Conservation (phyloP, 2,797 vertebrate genomes). For the Gadopsis bispinosus region DNA sequence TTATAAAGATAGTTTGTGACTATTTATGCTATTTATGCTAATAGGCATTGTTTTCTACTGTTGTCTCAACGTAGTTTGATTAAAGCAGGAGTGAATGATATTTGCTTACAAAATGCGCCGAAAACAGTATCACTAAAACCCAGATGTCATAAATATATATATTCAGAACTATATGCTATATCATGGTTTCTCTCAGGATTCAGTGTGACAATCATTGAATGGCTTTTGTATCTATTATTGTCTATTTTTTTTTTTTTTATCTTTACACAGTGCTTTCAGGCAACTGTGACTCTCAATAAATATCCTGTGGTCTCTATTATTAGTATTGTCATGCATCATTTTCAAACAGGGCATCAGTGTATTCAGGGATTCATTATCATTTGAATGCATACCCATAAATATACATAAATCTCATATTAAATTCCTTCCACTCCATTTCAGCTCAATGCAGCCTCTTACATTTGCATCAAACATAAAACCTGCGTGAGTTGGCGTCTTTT, state of each 20-base stretch:
- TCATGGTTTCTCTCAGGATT: slow-evolving; percentile 73
- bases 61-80: slow-evolving; percentile 65
- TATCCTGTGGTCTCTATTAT: slow-evolving; percentile 47
- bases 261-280: slow-evolving; percentile 54
- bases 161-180: slow-evolving; percentile 45
- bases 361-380: slow-evolving; percentile 36
- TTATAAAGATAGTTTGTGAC: slow-evolving; percentile 87
- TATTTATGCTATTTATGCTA: slow-evolving; percentile 91
- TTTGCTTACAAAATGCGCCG: slow-evolving; percentile 46
- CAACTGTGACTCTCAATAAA: slow-evolving; percentile 72
- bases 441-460: slow-evolving; percentile 18
- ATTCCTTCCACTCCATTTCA: slow-evolving; percentile 51
- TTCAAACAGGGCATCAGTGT: slow-evolving; percentile 15
- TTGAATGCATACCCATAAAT: slow-evolving; percentile 31
- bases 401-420: slow-evolving; percentile 41
- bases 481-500: background rate
- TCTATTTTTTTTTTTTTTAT: slow-evolving; percentile 34
- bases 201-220: slow-evolving; percentile 68
- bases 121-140: slow-evolving; percentile 59
- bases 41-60: slow-evolving; percentile 69
- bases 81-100: slow-evolving; percentile 55
- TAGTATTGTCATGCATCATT: slow-evolving; percentile 49
- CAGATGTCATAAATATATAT: slow-evolving; percentile 55
- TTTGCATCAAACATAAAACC: background rate
- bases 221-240: slow-evolving; percentile 61